Conservation (phyloP, 2,888 invertebrate species). For the Portevinia maculata region DNA sequence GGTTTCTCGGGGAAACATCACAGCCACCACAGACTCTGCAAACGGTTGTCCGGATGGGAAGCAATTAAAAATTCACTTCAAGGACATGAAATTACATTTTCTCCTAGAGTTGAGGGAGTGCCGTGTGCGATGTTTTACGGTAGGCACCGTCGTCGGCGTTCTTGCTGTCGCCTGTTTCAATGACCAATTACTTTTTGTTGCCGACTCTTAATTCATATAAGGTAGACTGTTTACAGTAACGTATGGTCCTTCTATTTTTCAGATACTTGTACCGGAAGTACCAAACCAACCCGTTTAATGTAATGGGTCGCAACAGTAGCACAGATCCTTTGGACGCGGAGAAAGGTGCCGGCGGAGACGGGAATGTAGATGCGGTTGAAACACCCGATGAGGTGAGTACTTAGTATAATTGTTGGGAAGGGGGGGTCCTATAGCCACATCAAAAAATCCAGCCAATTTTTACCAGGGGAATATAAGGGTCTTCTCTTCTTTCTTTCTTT, state of each 20-base stretch:
- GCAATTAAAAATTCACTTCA: constrained; percentile 73
- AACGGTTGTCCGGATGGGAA: constrained; percentile 55
- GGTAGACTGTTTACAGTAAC: constrained; percentile 58
- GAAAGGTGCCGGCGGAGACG: constrained; percentile 76
- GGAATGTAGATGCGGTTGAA: constrained; percentile 76
- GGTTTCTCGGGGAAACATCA: constrained; percentile 66
- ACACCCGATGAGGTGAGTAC: constrained; percentile 69
- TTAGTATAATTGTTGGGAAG: neutral
- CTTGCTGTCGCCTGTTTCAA: constrained; percentile 25
- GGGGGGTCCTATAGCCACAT: constrained; percentile 24
- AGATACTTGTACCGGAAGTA: constrained; percentile 76
- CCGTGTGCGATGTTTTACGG: constrained; percentile 39
- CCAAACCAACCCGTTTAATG: constrained; percentile 72
- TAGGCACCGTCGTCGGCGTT: neutral
- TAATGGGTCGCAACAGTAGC: constrained; percentile 69
- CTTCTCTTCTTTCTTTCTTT: constrained; percentile 6
- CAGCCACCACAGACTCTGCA: constrained; percentile 52
- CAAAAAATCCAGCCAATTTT: constrained; percentile 55
- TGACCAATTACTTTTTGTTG: constrained; percentile 69
- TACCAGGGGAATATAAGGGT: constrained; percentile 53
- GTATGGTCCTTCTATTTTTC: constrained; percentile 44
- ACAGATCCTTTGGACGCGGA: constrained; percentile 74
- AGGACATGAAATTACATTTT: constrained; percentile 72
- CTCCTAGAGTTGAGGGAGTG: constrained; percentile 19
- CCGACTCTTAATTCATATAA: constrained; percentile 10